Evolutionary conservation across 2,888 invertebrate genomes (phyloP), one percentile per base, ranked within the genome.

Genomic region (Temnothorax ravouxi): DNA sequence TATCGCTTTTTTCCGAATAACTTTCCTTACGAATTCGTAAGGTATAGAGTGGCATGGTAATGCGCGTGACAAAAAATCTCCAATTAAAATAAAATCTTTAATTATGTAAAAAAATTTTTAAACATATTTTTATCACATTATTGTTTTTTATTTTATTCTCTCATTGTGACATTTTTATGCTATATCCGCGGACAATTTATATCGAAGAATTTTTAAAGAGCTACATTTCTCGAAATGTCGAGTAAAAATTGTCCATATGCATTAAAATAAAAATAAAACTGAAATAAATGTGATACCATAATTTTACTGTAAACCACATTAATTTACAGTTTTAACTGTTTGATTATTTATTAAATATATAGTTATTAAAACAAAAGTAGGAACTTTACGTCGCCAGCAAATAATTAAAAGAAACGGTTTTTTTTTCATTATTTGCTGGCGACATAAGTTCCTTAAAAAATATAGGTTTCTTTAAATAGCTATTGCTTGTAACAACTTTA

Each of bases 1-100:
- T 56, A 64, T 85, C 66, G 41, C 44, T 29, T 29, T 41, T 52
- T 59, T 21, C 25, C 34, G 11, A 44, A 11, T 50, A 76, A 67
- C 25, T 64, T 54, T 81, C 84, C 29, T 62, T 71, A 50, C 71
- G 67, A 80, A 84, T 81, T 44, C 67, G 64, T 25, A 69, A 77
- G 6, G 13, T 80, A 13, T 72, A 25, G 38, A 59, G 25, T 72
- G 5, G 41, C 67, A 50, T 85, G 64, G 44, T 54, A 77, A 47
- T 69, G 15, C 64, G n/a, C 52, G 25, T 72, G 47, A 76, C 61
- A 62, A 86, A 62, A 86, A 69, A 34, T 72, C 25, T 38, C 75
- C 74, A 83, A 88, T 89, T 85, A 87, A 84, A 3, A 29, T 29
- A 29, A 29, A 29, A 29, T 29, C 29, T 29, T 29, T 29, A 29